phyloP scores from a whole-genome alignment of 2,888 invertebrate genomes.

The Biston stratarius region DNA sequence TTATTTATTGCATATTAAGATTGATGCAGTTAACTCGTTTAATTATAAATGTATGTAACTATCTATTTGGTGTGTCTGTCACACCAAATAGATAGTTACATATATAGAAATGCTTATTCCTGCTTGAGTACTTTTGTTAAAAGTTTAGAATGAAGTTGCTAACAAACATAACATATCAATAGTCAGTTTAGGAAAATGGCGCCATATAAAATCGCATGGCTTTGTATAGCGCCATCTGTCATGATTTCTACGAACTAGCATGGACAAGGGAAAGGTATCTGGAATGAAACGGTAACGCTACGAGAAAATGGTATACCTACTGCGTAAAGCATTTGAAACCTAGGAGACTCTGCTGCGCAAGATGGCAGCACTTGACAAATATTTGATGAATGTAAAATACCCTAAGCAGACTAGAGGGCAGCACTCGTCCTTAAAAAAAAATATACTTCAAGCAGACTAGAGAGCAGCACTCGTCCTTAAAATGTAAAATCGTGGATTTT shows the following conservation, averaged over 20 bases:
- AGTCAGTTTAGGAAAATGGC: not conserved
- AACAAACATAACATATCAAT: conserved; percentile 1
- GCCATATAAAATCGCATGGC: no score
- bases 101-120: not conserved
- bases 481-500: not conserved
- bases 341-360: not conserved
- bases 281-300: not conserved
- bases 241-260: conserved; percentile 9
- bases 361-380: conserved; percentile 2
- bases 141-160: conserved; percentile 3
- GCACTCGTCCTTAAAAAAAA: not conserved
- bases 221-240: conserved; percentile 39
- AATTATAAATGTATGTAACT: no score
- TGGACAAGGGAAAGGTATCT: not conserved
- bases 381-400: not conserved
- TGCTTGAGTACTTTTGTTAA: not conserved
- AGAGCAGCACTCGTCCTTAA: conserved; percentile 8
- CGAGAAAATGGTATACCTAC: not conserved
- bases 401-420: conserved; percentile 15
- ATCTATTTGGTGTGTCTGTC: no score
- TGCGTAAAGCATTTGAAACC: not conserved
- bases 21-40: no score
- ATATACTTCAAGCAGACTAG: not conserved
- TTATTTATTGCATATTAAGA: no score
- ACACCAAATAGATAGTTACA: not conserved